Evolutionary conservation across 2,888 invertebrate species (phyloP), one percentile per base, ranked within the genome.

Genomic region (Dorcus parallelipipedus): DNA sequence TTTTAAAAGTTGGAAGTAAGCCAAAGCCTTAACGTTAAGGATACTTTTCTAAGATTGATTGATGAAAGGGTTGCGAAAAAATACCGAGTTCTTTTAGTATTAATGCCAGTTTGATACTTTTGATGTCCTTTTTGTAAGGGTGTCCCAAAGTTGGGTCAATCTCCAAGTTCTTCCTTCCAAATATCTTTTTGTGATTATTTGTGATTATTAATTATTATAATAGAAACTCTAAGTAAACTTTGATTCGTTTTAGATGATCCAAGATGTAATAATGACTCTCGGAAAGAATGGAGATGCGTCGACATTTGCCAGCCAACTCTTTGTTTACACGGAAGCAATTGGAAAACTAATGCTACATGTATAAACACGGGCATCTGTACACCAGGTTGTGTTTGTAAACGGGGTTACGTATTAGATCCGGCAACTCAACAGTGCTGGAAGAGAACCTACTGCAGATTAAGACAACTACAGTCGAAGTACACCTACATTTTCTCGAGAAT

Each of bases 371-470:
- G 49, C 1, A 38, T 48, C 9, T 59, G 59, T 38, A 38, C 10
- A 10, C 43, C 59, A 9, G 41, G 43, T n/a, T 59, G 59, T 26
- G 52, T 53, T 17, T 59, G 59, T 38, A 52, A 42, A 43, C 17
- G 38, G 7, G 55, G 52, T 4, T 59, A 52, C 26, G 38, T 59
- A 38, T 49, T 59, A 33, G 59, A 59, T 56, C 56, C 56, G 2
- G 23, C 45, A 43, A 56, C 42, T 10, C 41, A 52, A 26, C 49
- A 59, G 42, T 59, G 59, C 38, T 59, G 59, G 59, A 54, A 54
- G 8, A 49, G 42, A 14, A 17, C 52, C 5, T 59, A 59, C 17
- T 59, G 59, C 38, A 26, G 38, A 26, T 54, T 17, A 9, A 43
- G 39, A 54, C 54, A 54, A 14, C 17, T 23, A 20, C 38, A 45